These are phyloP conservation scores for Epistrophella euchroma DNA, from an alignment of 2,888 invertebrate genomes.

Conservation along the genomic window DNA sequence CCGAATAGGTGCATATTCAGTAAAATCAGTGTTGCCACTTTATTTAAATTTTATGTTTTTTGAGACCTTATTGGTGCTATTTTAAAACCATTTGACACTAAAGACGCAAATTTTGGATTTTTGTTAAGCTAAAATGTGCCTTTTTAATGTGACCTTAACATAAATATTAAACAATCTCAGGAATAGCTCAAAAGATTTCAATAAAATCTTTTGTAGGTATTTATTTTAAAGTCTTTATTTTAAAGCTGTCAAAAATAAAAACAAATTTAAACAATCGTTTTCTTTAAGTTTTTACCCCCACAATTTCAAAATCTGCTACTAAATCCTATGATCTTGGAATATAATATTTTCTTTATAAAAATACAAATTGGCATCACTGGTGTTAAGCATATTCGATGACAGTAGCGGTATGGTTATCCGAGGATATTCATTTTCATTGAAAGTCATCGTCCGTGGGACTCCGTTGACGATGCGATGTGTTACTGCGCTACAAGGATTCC, in stretches of 20 bases:
- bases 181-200: no score
- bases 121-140: no score
- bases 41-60: not conserved
- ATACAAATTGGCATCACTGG: not conserved
- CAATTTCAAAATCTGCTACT: no score
- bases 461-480: not conserved
- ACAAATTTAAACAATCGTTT: no score
- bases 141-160: no score
- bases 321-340: not conserved
- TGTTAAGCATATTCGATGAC: constrained; percentile 24
- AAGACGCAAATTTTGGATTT: no score
- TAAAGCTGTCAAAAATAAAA: no score
- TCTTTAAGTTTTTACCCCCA: no score
- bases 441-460: constrained; percentile 2
- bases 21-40: constrained; percentile 2
- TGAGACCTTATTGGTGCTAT: not conserved
- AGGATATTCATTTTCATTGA: constrained; percentile 38
- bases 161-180: no score
- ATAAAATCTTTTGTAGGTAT: no score
- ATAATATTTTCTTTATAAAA: not conserved
- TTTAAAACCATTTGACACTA: not conserved
- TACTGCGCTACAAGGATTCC: constrained; percentile 46
- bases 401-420: constrained; percentile 49
- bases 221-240: no score
- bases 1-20: constrained; percentile 41